Base-by-base conservation (phyloP, 2,888 invertebrate species). In the Eudasyphora cyanicolor region DNA sequence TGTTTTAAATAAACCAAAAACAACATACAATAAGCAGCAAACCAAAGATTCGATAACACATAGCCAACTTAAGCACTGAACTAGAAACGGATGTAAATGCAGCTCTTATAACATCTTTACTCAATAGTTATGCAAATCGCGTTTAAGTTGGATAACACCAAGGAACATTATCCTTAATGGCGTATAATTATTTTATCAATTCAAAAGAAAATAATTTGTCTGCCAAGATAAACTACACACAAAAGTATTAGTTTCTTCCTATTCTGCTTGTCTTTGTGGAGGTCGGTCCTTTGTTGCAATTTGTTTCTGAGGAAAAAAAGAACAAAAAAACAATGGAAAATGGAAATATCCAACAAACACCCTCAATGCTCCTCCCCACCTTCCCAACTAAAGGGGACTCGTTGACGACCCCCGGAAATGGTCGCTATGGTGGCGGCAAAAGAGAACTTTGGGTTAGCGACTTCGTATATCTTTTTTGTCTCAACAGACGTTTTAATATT, bases 171-270 rank as follows among this genome's bases (percentile, higher is more conserved):
- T 85, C 85, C 86, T 76, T 86, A 86, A 87, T 87, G 86, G 82
- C 82, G 82, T 82, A 85, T 87, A 87, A 86, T 87, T 87, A 86
- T 86, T 87, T 87, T 86, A 85, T 86, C 86, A 86, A 86, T 86
- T 84, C 85, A 82, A 86, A 79, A 71, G 83, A 86, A 86, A 84
- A 86, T 86, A 86, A 85, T 86, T 86, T 79, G 81, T 86, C 80
- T 82, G 76, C 76, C 78, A 79, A 67, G 67, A 73, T 79, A 76
- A 77, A 51, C 70, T 67, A n/a, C 29, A 80, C 80, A 79, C 49
- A 69, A 76, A 29, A 29, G 67, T 42, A n/a, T 51, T 76, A 19
- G 64, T 64, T 45, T 45, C 29, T 24, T 67, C 42, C 19, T 62
- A 19, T 17, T 38, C 14, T 27, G 17, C 21, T 3, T 19, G 21